A percentile compares a stretch with the other conserved stretches of the same genome.
These are phyloP conservation scores for Montipora efflorescens DNA, from an alignment of 64 coral and sea anemone species.

Conservation along the genomic window DNA sequence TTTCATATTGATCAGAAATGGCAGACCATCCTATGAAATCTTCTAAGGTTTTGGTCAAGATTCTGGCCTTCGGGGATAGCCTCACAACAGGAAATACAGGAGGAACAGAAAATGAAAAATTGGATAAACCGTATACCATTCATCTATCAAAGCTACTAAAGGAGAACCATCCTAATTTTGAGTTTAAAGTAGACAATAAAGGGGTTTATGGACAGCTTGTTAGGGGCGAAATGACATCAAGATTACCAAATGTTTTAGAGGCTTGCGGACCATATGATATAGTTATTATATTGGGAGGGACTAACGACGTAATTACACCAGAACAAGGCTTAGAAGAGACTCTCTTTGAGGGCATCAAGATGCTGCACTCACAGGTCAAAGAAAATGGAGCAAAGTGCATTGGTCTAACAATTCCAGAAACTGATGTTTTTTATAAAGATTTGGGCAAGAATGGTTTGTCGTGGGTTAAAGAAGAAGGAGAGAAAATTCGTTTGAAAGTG, in stretches of 20 bases:
- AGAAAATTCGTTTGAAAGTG: constrained; percentile 52
- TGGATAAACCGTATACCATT: constrained; percentile 68
- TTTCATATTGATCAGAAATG: neutral
- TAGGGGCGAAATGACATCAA: constrained; percentile 66
- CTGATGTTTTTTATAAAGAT: constrained; percentile 75
- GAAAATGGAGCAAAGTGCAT: constrained; percentile 47
- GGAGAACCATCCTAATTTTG: neutral
- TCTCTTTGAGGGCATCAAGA: constrained; percentile 63
- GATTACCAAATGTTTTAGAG: constrained; percentile 58
- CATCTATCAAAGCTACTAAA: constrained; percentile 52
- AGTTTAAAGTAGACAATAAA: constrained; percentile 76
- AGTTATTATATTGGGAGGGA: constrained; percentile 87
- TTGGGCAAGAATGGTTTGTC: constrained; percentile 65
- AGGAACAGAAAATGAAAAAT: constrained; percentile 48
- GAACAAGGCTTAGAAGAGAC: constrained; percentile 58
- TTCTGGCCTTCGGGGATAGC: constrained; percentile 93
- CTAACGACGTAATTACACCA: constrained; percentile 81
- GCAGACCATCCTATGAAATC: neutral
- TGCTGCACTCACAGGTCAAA: constrained; percentile 39
- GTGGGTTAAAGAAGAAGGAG: constrained; percentile 86
- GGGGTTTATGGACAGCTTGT: constrained; percentile 81
- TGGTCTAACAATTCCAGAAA: constrained; percentile 88
- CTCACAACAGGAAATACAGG: constrained; percentile 83
- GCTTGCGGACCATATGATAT: constrained; percentile 65
- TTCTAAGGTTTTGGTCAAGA: neutral